Evolutionary conservation across 2,797 vertebrate species (phyloP).

Genomic region (Tokudaia tokunoshimensis): DNA sequence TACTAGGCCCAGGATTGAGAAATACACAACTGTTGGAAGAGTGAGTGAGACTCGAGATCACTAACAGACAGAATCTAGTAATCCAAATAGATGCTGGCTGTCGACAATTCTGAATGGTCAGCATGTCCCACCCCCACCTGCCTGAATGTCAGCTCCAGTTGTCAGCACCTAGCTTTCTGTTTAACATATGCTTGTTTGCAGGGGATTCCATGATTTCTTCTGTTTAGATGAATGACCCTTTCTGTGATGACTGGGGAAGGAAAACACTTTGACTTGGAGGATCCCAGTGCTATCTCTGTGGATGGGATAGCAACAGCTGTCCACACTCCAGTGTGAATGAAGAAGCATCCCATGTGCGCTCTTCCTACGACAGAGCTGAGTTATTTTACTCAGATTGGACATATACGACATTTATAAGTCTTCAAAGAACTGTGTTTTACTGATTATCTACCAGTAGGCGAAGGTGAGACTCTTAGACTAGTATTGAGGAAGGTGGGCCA

Average conservation of each 20-base stretch:
- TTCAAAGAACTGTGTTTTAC: background rate
- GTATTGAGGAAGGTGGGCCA: background rate
- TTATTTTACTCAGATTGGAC: background rate
- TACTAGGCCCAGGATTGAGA: background rate
- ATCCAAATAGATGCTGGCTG: background rate
- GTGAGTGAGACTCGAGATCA: background rate
- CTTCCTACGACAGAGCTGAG: background rate
- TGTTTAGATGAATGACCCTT: background rate
- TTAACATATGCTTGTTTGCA: background rate
- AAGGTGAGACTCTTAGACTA: background rate
- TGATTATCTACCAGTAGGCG: background rate
- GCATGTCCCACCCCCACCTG: too few species aligned
- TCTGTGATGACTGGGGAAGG: background rate
- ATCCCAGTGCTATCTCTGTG: background rate
- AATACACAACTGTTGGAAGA: background rate
- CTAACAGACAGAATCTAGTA: background rate
- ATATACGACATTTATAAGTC: background rate
- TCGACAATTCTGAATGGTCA: background rate
- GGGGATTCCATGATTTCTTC: background rate
- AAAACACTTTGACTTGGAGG: background rate
- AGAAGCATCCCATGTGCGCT: accelerated
- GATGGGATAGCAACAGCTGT: background rate
- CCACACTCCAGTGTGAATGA: background rate
- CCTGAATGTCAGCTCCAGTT: background rate
- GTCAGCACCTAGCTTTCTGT: background rate